Base-by-base conservation (phyloP, 2,797 vertebrate genomes). In the Stomatorhinus walkeri region DNA sequence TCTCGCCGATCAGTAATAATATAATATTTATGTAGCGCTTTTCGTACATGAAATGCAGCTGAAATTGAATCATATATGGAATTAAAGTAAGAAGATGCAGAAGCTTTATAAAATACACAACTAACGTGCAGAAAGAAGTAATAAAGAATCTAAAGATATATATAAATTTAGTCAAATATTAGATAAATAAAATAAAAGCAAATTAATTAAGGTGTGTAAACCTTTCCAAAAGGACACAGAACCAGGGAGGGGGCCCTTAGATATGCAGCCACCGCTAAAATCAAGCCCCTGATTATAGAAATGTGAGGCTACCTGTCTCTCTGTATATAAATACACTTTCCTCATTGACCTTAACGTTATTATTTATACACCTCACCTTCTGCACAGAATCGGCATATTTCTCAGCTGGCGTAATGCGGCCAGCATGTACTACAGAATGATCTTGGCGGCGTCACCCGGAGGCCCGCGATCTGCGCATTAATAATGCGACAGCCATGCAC, bases 341-440 rank as follows among this genome's bases (percentile, higher is more conserved):
- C 52, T 87, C 87, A 22, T 48, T 68, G 40, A 59, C 36, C 87
- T 87, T 59, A 87, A 28, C n/a, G 14, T 40, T 40, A 40, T 40
- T 36, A 87, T 59, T 59, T 87, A 52, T 51, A 85, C 59, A 36
- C 7, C 52, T 87, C 49, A 56, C 85, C 32, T 54, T 87, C 14
- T 7, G 19, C 52, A 19, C 49, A 59, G 19, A 56, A 87, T 87
- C 32, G 28, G 5, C 32, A 32, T 43, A 61, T 59, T 36, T 56
- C 10, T 87, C 46, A 85, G 81, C 81, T 51, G 81, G 14, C 9
- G 52, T 87, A 51, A n/a, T 86, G 48, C 49, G 24, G 48, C 46
- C 87, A 88, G 46, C 72, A n/a, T 81, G 68, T 79, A 43, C 87
- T 88, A 81, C 49, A 88, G 36, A 54, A 88, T 56, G 48, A 51